phyloP scores from a whole-genome alignment of 1,140 invertebrate genomes.

The Danaus melanippus region DNA sequence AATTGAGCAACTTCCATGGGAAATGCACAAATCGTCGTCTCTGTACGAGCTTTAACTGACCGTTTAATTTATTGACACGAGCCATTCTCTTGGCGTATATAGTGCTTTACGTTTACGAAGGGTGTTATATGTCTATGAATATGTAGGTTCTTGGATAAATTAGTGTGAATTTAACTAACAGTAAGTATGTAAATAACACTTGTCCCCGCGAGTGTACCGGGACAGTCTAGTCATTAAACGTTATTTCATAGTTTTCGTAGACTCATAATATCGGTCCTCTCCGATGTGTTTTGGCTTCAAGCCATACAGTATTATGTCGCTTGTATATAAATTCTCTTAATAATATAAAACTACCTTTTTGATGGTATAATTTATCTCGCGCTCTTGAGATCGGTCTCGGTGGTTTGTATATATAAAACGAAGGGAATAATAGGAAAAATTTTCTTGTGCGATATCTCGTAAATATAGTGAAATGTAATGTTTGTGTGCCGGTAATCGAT shows the following conservation, averaged over 20 bases:
- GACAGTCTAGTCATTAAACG: constrained; percentile 62
- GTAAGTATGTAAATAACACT: constrained; percentile 46
- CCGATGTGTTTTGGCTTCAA: constrained; percentile 24
- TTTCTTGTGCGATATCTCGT: constrained; percentile 29
- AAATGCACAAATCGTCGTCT: constrained; percentile 56
- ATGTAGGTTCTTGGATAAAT: constrained; percentile 30
- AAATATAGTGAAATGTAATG: constrained; percentile 44
- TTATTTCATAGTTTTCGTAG: constrained; percentile 17
- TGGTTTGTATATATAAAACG: constrained; percentile 39
- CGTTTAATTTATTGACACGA: constrained; percentile 45
- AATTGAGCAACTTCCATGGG: constrained; percentile 51
- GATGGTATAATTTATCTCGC: constrained; percentile 10
- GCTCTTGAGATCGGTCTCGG: constrained; percentile 5
- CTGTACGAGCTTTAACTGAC: constrained; percentile 33
- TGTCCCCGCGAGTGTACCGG: constrained; percentile 36
- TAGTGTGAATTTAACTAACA: constrained; percentile 54
- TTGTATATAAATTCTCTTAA: constrained; percentile 30
- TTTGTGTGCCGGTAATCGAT: constrained; percentile 32
- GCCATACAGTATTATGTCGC: constrained; percentile 52
- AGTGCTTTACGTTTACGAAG: constrained; percentile 31
- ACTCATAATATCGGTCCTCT: constrained; percentile 19
- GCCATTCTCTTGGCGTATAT: constrained; percentile 36
- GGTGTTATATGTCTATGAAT: constrained; percentile 17
- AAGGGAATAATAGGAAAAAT: constrained; percentile 43
- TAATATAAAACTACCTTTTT: constrained; percentile 15